Base-by-base conservation (phyloP, 2,797 vertebrate species). In the Thamnophis elegans region DNA sequence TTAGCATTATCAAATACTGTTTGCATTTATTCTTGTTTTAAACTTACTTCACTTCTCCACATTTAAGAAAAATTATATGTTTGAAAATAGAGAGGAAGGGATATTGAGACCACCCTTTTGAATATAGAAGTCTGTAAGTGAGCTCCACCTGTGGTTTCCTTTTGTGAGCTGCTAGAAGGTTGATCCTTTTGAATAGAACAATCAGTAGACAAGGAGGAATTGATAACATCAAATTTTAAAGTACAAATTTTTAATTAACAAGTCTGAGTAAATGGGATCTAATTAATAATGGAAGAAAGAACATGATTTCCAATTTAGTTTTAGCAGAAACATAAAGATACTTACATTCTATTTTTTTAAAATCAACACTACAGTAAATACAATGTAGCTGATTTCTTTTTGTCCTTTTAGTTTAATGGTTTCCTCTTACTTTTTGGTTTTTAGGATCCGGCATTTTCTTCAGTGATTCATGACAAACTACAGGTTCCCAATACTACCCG, bases 391-490 rank as follows among this genome's bases (percentile, higher is more conserved):
- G 53, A 56, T 47, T n/a, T 1, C 5, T 54, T 16, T 53, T 60
- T 82, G 20, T 51, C 42, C 65, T 87, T 54, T 4, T 56, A 18
- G 87, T 95, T 95, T 96, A 96, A 96, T 26, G 89, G 93, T 96
- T 95, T 65, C 12, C 4, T 36, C 1, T 68, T 93, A 85, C 94
- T 91, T 65, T 96, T 47, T 96, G 42, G 47, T 96, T 94, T 96
- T 73, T 94, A 99, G 99, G 99, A 99, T 68, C 98, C 98, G 0
- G 97, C 98, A 89, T 97, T 99, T 95, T 98, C 98, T 3, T 97
- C 96, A 0, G 98, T 98, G 93, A 99, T 99, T 95, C 98, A 98
- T 0, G 98, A 99, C 97, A 99, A 99, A 94, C 98, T 99, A 56
- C 98, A 98, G 28, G 98, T 98, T 95, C 99, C 99, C 28, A 99